These are phyloP conservation scores for Anarsia innoxiella DNA, from an alignment of 2,888 invertebrate genomes.

Conservation along the genomic window DNA sequence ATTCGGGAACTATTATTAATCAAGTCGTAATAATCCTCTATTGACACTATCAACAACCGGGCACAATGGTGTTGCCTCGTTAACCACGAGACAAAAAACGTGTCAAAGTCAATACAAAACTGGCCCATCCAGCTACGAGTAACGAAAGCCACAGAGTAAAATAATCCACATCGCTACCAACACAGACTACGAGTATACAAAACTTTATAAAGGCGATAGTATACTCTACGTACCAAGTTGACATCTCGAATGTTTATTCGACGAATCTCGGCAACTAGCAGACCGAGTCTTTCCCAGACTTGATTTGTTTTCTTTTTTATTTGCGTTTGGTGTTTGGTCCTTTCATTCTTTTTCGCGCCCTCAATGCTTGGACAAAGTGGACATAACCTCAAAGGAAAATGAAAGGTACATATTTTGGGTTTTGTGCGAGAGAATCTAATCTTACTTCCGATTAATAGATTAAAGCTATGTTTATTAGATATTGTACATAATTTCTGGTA, in stretches of 20 bases:
- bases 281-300: conserved; percentile 45
- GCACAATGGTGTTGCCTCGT: conserved; percentile 60
- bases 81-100: conserved; percentile 59
- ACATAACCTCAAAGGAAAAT: conserved; percentile 42
- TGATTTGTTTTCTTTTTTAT: conserved; percentile 30
- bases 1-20: conserved; percentile 39
- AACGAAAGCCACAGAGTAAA: conserved; percentile 3
- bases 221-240: not conserved
- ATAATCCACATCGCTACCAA: not conserved
- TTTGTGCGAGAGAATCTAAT: no score
- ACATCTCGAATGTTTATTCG: conserved; percentile 2
- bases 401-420: no score
- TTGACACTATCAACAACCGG: conserved; percentile 62
- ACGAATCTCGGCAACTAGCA: conserved; percentile 26
- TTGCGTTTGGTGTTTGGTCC: conserved; percentile 29
- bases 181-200: not conserved
- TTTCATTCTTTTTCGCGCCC: conserved; percentile 42
- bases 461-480: no score
- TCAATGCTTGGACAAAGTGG: conserved; percentile 31
- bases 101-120: conserved; percentile 55
- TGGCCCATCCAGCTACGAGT: not conserved
- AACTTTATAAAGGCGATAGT: not conserved
- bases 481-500: no score
- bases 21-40: conserved; percentile 51
- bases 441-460: no score